Percentiles rank a stretch among this genome's conserved stretches.
These are phyloP conservation scores for Protosalanx chinensis DNA, from an alignment of 2,797 vertebrate species.

Conservation along the genomic window DNA sequence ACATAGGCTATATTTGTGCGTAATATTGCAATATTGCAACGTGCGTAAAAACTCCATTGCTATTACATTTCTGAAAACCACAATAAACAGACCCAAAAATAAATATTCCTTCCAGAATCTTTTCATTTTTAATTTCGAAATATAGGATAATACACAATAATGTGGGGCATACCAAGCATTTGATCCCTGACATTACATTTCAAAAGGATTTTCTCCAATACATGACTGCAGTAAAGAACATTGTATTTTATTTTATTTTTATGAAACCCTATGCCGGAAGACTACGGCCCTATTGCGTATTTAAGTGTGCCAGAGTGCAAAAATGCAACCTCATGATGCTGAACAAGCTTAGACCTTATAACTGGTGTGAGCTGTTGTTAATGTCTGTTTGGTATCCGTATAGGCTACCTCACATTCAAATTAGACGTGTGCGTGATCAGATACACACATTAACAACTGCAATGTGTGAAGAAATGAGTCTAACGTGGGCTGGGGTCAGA, in stretches of 20 bases:
- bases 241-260: slow-evolving; percentile 34
- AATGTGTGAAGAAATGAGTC: slow-evolving; percentile 29
- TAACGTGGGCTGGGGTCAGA: slow-evolving; percentile 43
- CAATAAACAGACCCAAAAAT: slow-evolving; percentile 28
- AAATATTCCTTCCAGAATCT: slow-evolving; percentile 36
- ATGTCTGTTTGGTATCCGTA: slow-evolving; percentile 26
- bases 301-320: slow-evolving; percentile 54
- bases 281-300: slow-evolving; percentile 34
- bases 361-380: slow-evolving; percentile 58
- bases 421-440: slow-evolving; percentile 18
- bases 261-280: slow-evolving; percentile 32
- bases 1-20: background rate
- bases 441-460: slow-evolving; percentile 46
- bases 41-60: background rate
- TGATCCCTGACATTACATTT: slow-evolving; percentile 49
- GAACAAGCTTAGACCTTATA: slow-evolving; percentile 65
- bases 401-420: slow-evolving; percentile 36
- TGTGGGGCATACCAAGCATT: slow-evolving; percentile 61
- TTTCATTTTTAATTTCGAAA: slow-evolving; percentile 67
- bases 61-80: background rate
- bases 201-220: slow-evolving; percentile 36
- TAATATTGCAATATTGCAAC: background rate
- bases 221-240: slow-evolving; percentile 38
- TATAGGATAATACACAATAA: slow-evolving; percentile 69
- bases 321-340: slow-evolving; percentile 37